Evolutionary conservation across 1,140 invertebrate genomes (phyloP), one percentile per base, ranked within the genome.

Genomic region (Pachyrhynchus sulphureomaculatus): DNA sequence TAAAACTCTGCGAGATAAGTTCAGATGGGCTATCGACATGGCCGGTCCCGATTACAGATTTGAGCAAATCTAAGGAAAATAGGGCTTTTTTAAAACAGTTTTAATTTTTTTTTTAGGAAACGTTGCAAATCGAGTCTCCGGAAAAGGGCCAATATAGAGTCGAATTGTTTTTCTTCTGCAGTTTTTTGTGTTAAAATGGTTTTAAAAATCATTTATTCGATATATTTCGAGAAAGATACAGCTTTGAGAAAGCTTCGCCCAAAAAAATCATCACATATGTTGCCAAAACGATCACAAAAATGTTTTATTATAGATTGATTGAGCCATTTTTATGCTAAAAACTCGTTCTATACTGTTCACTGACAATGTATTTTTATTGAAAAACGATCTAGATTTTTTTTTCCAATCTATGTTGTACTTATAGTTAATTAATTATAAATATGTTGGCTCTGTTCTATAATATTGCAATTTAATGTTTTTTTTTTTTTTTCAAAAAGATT

Each of bases 11-110:
- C 83, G 97, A 65, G 95, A 97, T 71, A 99, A 99, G 80, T 99
- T 99, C 82, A 85, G 93, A 70, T 99, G 98, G 98, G 98, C 98
- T 54, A 98, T 99, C 72, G 97, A 99, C 74, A 99, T 99, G 98
- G 94, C 95, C 64, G 92, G 89, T 48, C 87, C 92, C 36, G 92
- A 98, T 59, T 98, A 92, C 77, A 76, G 88, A 57, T 93, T 93
- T 20, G 44, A 62, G 8, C 23, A 34, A 3, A 13, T 32, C 13
- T 23, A 49, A 9, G n/a, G 32, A 49, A 24, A 49, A 49, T 17
- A 13, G n/a, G 21, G 26, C 5, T 13, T 9, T 32, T 32, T 32
- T 24, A 56, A 45, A 39, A 53, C 10, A 49, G 2, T 32, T 49
- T 32, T 29, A 6, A 26, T 32, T 23, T 2, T 13, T 2, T 49